These are phyloP conservation scores for Heterotis niloticus DNA, from an alignment of 2,113 vertebrate species.

Conservation along the genomic window DNA sequence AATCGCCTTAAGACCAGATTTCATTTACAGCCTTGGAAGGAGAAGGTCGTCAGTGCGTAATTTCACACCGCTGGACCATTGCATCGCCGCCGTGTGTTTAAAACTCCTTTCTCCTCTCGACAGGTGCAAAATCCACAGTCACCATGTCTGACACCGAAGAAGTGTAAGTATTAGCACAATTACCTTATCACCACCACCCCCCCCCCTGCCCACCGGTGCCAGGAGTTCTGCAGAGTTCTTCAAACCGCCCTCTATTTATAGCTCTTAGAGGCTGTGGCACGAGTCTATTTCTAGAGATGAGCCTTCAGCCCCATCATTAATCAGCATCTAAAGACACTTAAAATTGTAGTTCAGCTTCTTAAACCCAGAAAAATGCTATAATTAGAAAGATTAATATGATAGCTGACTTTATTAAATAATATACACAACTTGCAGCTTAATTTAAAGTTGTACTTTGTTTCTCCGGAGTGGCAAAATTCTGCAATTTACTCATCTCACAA, in stretches of 20 bases:
- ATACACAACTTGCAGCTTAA: neutral
- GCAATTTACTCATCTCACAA: neutral
- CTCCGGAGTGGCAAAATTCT: neutral
- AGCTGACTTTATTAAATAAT: neutral
- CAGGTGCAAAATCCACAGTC: slow-evolving; percentile 68
- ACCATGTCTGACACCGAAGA: slow-evolving; percentile 92
- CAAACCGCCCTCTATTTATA: neutral
- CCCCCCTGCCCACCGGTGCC: neutral
- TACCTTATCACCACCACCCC: neutral
- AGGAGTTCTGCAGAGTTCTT: neutral
- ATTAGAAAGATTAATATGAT: neutral
- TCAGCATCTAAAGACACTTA: neutral
- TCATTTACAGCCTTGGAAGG: no score
- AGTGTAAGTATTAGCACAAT: slow-evolving; percentile 73
- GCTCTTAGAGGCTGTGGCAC: neutral
- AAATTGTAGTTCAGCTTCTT: neutral
- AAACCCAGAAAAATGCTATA: neutral
- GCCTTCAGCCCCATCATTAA: neutral
- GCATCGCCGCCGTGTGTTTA: neutral
- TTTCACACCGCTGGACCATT: neutral
- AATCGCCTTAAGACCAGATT: no score
- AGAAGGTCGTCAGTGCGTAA: neutral
- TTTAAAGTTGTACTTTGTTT: no score
- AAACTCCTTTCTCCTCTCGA: slow-evolving; percentile 27
- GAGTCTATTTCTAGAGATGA: slow-evolving; percentile 5